Base-by-base conservation (phyloP, 2,888 invertebrate species). In the Scaptomyza tumidula region DNA sequence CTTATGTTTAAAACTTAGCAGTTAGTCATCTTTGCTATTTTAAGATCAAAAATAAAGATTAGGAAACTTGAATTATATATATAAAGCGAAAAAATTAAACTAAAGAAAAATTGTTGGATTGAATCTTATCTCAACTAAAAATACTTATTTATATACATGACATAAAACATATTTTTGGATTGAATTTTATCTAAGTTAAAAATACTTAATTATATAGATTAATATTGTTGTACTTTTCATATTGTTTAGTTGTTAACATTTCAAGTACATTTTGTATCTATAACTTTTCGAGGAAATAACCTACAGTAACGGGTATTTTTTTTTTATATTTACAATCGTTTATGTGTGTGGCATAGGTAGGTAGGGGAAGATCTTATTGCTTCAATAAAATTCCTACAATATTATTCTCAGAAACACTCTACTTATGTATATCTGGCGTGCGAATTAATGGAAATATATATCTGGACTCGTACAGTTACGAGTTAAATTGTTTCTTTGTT, bases 391-490 rank as follows among this genome's bases (percentile, higher is more conserved):
- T 58, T 27, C 43, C 29, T 11, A 24, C n/a, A 39, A 52, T 52
- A 29, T 37, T 11, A n/a, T 44, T 50, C 37, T 14, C 16, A 58
- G 48, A 58, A 62, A 27, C 43, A 50, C 43, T 60, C 19, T 4
- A 24, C 35, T 44, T 35, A 50, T 44, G 43, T 19, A 50, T 50
- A 19, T 19, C 29, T 14, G 14, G 49, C 35, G 19, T n/a, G 31
- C 31, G 9, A 31, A 10, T 1, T 33, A 33, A 33, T 33, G 33
- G 33, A 10, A 33, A 43, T 49, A n/a, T 11, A 19, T 24, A n/a
- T 13, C 13, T 35, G 6, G 13, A n/a, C 6, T 37, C 24, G 14
- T 37, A 4, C 24, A 19, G 11, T n/a, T 16, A 58, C 41, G 41
- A 24, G 11, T 7, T 31, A 14, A 35, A 43, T 27, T 1, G 48